Evolutionary conservation across 2,888 invertebrate species (phyloP).

Genomic region (Cantharis rufa): DNA sequence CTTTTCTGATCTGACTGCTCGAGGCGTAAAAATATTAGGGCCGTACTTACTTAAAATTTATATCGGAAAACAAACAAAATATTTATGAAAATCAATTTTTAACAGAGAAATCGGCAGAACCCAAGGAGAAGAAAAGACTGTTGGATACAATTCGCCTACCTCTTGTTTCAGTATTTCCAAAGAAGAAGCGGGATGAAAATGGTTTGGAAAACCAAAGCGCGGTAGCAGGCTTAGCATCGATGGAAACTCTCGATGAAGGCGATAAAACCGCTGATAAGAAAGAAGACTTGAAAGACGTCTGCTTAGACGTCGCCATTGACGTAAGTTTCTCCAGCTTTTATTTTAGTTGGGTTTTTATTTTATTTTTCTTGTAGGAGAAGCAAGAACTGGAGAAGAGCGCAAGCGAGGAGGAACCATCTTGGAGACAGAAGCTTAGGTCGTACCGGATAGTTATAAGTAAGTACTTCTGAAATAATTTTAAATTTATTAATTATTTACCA

Average conservation of each 20-base stretch:
- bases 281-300: constrained; percentile 75
- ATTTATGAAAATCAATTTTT: constrained; percentile 5
- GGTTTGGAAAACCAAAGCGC: constrained; percentile 54
- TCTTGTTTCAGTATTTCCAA: constrained; percentile 62
- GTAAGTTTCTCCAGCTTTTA: constrained; percentile 18
- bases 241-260: constrained; percentile 81
- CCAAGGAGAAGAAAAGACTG: constrained; percentile 57
- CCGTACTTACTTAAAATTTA: too few species aligned
- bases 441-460: constrained; percentile 71
- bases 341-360: background rate
- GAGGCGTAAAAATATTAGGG: too few species aligned
- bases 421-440: constrained; percentile 64
- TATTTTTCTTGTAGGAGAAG: constrained; percentile 52
- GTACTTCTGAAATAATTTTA: constrained; percentile 33
- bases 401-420: constrained; percentile 55
- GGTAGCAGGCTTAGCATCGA: constrained; percentile 76
- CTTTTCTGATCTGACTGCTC: too few species aligned
- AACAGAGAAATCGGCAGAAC: constrained; percentile 45
- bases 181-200: constrained; percentile 51
- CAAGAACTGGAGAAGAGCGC: constrained; percentile 61
- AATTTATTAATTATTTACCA: too few species aligned
- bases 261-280: constrained; percentile 66
- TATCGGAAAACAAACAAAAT: background rate
- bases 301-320: constrained; percentile 58
- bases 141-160: constrained; percentile 67